These are phyloP conservation scores for Athene cunicularia DNA, from an alignment of 2,113 vertebrate species.

Conservation along the genomic window DNA sequence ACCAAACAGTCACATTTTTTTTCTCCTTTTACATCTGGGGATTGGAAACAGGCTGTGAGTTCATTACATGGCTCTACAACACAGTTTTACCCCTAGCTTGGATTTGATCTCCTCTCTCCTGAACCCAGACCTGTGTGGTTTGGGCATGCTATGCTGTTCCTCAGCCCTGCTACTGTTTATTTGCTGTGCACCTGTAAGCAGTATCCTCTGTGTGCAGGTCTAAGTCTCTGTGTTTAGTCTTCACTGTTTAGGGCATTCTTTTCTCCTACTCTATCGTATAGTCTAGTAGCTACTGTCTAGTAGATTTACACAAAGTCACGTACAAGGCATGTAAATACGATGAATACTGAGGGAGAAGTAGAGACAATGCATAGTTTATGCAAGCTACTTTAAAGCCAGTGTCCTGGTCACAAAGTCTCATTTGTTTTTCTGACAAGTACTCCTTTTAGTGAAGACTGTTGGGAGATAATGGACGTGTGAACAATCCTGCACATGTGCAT, in stretches of 20 bases:
- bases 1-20: not conserved
- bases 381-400: not conserved
- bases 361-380: fast-evolving
- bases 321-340: not conserved
- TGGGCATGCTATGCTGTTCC: fast-evolving
- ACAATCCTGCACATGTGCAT: no score
- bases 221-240: not conserved
- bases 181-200: not conserved
- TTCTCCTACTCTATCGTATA: not conserved
- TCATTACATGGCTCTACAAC: not conserved
- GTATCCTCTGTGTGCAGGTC: fast-evolving
- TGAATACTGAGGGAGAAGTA: not conserved
- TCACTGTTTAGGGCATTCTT: not conserved
- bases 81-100: not conserved
- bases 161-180: not conserved
- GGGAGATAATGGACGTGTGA: no score
- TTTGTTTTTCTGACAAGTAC: not conserved
- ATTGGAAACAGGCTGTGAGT: not conserved
- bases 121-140: fast-evolving
- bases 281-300: not conserved
- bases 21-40: not conserved
- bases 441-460: not conserved
- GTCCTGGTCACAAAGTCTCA: not conserved
- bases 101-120: not conserved
- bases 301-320: not conserved